These are phyloP conservation scores for Stegostoma tigrinum DNA, from an alignment of 2,113 vertebrate species.

Conservation along the genomic window DNA sequence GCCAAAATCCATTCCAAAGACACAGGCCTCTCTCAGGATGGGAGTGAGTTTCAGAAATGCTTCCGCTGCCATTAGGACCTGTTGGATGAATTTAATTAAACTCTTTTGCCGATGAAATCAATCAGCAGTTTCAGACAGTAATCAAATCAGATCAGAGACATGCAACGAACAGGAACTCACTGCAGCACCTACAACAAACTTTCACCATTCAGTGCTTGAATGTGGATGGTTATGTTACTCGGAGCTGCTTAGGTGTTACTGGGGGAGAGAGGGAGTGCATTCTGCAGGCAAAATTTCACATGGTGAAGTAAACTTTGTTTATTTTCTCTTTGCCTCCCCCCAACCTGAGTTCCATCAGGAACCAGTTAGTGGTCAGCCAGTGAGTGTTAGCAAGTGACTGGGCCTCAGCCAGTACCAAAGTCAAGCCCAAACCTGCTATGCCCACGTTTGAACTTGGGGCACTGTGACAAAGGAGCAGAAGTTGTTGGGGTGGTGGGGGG, in stretches of 20 bases:
- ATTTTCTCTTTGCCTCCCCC: not conserved
- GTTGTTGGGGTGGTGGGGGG: not conserved
- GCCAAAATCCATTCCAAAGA: slow-evolving; percentile 33
- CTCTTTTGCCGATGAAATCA: not conserved
- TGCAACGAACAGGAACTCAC: not conserved
- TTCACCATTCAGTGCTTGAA: not conserved
- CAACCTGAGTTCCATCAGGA: not conserved
- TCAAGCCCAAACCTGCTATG: not conserved
- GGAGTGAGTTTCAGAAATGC: slow-evolving; percentile 16
- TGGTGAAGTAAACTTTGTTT: not conserved
- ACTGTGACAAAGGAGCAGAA: not conserved
- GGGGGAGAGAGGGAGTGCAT: not conserved
- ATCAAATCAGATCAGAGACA: not conserved
- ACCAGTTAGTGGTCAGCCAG: not conserved
- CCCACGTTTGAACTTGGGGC: not conserved
- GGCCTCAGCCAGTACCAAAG: not conserved
- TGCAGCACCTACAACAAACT: not conserved
- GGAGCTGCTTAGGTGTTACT: not conserved
- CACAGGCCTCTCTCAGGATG: slow-evolving; percentile 27
- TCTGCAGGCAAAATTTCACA: not conserved
- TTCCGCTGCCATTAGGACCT: slow-evolving; percentile 23
- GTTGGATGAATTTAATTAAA: not conserved
- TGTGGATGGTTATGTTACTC: not conserved
- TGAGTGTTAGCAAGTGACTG: not conserved
- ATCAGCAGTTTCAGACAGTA: slow-evolving; percentile 5